These are phyloP conservation scores for Anoura caudifer DNA, from an alignment of 2,113 vertebrate species.

Conservation along the genomic window DNA sequence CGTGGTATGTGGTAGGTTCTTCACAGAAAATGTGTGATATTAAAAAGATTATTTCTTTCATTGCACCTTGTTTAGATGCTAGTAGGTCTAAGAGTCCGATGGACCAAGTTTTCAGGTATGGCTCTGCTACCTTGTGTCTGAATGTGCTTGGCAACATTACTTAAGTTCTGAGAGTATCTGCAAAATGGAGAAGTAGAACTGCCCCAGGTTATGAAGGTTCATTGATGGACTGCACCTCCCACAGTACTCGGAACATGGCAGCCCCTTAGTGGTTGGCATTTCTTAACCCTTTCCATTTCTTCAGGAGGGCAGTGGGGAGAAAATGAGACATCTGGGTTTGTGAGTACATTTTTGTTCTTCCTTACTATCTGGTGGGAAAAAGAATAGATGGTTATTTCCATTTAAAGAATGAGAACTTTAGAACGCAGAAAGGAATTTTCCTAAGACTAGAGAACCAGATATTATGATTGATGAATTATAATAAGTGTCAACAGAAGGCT, in stretches of 20 bases:
- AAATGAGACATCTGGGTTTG: background rate
- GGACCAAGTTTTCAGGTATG: background rate
- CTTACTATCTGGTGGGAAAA: background rate
- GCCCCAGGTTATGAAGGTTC: background rate
- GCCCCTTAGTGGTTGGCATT: background rate
- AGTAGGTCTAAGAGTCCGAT: background rate
- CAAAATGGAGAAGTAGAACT: background rate
- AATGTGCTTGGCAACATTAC: background rate
- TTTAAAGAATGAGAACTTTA: constrained; percentile 15
- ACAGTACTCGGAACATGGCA: background rate
- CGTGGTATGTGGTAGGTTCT: background rate
- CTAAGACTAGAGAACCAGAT: background rate
- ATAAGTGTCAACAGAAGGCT: background rate
- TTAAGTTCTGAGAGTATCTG: background rate
- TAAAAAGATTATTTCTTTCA: background rate
- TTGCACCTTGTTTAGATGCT: background rate
- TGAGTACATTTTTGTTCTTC: background rate
- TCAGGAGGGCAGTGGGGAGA: background rate
- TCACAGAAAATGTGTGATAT: background rate
- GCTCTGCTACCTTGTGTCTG: background rate
- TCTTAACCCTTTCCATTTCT: background rate
- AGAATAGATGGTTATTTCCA: background rate
- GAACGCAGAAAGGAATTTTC: background rate
- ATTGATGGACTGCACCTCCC: background rate
- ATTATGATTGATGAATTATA: background rate